phyloP scores from a whole-genome alignment of 2,113 vertebrate genomes.

The Antechinus flavipes region DNA sequence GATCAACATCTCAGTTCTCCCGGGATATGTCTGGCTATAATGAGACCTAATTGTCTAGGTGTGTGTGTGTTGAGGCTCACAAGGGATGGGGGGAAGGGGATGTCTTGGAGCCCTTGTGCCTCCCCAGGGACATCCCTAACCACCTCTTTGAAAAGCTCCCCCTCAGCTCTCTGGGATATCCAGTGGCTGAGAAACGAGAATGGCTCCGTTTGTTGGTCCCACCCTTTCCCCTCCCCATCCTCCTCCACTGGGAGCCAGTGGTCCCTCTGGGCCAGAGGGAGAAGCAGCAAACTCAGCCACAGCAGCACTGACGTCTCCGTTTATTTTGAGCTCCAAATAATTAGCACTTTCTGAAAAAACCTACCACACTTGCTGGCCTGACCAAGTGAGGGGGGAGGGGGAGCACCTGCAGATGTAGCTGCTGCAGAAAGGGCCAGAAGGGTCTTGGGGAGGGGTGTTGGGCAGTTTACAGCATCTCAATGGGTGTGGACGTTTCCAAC shows the following conservation, averaged over 20 bases:
- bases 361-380: conserved; percentile 1
- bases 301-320: not conserved
- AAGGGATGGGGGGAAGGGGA: not conserved
- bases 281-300: not conserved
- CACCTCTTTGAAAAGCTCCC: not conserved
- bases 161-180: not conserved
- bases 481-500: not conserved
- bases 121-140: not conserved
- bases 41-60: not conserved
- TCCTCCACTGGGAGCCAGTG: not conserved
- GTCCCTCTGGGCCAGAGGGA: not conserved
- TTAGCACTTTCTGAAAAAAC: not conserved
- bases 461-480: not conserved
- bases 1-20: not conserved
- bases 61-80: not conserved
- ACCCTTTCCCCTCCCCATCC: not conserved
- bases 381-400: not conserved
- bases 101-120: not conserved
- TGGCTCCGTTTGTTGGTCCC: not conserved
- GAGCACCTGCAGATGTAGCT: not conserved
- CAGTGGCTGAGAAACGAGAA: not conserved
- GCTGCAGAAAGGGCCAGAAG: not conserved
- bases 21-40: not conserved
- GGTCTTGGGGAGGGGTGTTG: not conserved
- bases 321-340: not conserved